phyloP scores from a whole-genome alignment of 2,888 invertebrate genomes.

The Platerodrilus igneus region DNA sequence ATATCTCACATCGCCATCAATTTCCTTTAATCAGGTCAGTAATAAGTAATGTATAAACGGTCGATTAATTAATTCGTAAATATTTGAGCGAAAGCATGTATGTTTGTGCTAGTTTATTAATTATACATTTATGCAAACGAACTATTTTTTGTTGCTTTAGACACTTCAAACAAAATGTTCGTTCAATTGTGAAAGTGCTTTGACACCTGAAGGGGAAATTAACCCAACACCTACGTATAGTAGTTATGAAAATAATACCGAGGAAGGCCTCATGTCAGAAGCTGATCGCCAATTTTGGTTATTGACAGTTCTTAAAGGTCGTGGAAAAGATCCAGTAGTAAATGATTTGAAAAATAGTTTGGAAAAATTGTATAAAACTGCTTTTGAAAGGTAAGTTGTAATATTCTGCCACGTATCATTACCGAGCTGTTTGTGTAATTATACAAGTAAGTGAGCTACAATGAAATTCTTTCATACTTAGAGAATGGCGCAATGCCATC shows the following conservation, averaged over 20 bases:
- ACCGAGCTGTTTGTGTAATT: too few relatives aligned
- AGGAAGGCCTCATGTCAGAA: constrained; percentile 30
- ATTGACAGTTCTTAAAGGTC: constrained; percentile 65
- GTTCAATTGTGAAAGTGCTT: constrained; percentile 50
- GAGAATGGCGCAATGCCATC: too few relatives aligned
- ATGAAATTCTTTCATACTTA: too few relatives aligned
- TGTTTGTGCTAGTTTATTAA: too few relatives aligned
- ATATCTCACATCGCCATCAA: constrained; percentile 56
- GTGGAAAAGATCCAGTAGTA: constrained; percentile 49
- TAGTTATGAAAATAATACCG: constrained; percentile 21
- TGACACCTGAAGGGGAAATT: constrained; percentile 48
- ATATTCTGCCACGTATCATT: too few relatives aligned
- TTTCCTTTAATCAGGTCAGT: constrained; percentile 36
- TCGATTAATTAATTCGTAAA: too few relatives aligned
- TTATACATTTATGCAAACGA: too few relatives aligned
- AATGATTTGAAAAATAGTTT: constrained; percentile 66
- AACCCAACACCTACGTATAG: constrained; percentile 48
- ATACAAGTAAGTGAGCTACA: too few relatives aligned
- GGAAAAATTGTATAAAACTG: constrained; percentile 72
- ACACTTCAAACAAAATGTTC: constrained; percentile 48
- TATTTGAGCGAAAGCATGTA: too few relatives aligned
- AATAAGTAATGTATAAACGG: too few relatives aligned
- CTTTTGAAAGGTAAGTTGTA: constrained; percentile 64
- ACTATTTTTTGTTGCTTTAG: constrained; percentile 18
- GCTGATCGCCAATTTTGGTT: constrained; percentile 76